phyloP scores from a whole-genome alignment of 2,797 vertebrate species.

The Peromyscus aztecus region DNA sequence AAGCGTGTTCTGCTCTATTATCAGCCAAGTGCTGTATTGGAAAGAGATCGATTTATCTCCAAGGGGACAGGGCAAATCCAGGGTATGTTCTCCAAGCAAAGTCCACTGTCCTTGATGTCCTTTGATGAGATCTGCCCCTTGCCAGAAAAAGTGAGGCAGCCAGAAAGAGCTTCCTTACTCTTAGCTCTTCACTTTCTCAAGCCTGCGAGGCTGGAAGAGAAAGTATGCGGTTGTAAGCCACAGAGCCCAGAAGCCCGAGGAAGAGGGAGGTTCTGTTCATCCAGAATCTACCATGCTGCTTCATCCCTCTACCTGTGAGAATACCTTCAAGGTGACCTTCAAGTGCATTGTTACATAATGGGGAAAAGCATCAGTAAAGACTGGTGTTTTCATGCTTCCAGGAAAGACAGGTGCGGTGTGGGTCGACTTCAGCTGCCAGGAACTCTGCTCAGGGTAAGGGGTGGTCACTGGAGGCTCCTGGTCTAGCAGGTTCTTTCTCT shows the following conservation, averaged over 20 bases:
- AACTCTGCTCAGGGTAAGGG: neutral
- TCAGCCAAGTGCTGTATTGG: neutral
- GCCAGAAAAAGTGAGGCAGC: neutral
- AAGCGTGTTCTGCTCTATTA: neutral
- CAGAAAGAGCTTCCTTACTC: neutral
- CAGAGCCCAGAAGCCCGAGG: neutral
- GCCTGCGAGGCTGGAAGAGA: neutral
- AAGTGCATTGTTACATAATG: neutral
- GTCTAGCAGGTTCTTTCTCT: neutral
- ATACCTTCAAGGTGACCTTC: neutral
- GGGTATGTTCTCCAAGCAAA: neutral
- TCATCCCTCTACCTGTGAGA: neutral
- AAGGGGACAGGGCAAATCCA: neutral
- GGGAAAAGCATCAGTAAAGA: neutral
- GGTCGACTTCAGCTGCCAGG: neutral
- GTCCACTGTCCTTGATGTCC: neutral
- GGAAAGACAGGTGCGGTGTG: neutral
- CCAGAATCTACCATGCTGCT: accelerated
- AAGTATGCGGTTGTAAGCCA: neutral
- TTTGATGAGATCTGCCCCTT: neutral
- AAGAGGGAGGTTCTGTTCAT: no score
- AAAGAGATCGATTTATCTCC: neutral
- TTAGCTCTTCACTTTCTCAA: neutral
- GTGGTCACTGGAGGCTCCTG: neutral
- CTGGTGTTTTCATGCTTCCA: neutral